These are phyloP conservation scores for Chaetogeoica ovagalla DNA, from an alignment of 2,888 invertebrate species.

Conservation along the genomic window DNA sequence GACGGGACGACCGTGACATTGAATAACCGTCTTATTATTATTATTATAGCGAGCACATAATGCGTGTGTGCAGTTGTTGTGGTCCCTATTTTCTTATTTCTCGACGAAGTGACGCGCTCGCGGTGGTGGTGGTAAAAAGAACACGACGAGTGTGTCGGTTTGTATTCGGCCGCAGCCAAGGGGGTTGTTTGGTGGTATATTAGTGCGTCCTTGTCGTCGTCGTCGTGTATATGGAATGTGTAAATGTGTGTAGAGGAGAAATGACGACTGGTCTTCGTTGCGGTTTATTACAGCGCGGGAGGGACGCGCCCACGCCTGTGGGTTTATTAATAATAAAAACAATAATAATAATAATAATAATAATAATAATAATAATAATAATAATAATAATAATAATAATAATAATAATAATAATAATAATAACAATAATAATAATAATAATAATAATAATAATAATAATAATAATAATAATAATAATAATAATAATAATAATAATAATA, in stretches of 20 bases:
- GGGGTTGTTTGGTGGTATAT: slow-evolving; percentile 24
- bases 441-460: too few relatives aligned
- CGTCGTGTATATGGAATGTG: background rate
- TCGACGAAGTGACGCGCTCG: background rate
- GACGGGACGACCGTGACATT: slow-evolving; percentile 1
- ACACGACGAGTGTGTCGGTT: background rate
- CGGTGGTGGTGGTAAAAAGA: slow-evolving; percentile 23
- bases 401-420: too few relatives aligned
- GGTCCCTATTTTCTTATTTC: background rate
- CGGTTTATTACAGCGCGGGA: too few relatives aligned
- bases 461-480: too few relatives aligned
- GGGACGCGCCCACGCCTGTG: too few relatives aligned
- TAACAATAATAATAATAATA: too few relatives aligned
- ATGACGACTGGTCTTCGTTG: background rate
- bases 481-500: too few relatives aligned
- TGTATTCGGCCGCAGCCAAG: background rate
- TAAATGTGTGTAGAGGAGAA: background rate
- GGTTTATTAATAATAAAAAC: too few relatives aligned
- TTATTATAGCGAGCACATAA: background rate
- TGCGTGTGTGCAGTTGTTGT: background rate
- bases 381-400: too few relatives aligned
- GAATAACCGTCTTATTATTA: slow-evolving; percentile 32
- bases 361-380: too few relatives aligned
- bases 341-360: too few relatives aligned
- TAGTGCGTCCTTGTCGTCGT: background rate